These are phyloP conservation scores for Apotomis betuletana DNA, from an alignment of 2,888 invertebrate genomes.

Conservation along the genomic window DNA sequence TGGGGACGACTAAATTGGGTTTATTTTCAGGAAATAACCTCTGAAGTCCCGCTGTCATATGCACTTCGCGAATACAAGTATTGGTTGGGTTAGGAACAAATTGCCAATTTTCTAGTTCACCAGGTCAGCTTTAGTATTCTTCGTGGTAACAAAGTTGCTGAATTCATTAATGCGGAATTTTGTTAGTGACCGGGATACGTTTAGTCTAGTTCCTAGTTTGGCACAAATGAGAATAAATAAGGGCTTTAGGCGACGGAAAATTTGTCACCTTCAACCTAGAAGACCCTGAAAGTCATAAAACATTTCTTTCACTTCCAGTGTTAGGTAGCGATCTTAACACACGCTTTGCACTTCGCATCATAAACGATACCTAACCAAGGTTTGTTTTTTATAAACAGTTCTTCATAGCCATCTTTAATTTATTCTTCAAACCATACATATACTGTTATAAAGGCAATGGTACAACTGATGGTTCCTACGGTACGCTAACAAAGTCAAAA, in stretches of 20 bases:
- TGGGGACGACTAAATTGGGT: neutral
- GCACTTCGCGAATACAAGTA: slow-evolving; percentile 33
- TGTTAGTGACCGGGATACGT: neutral
- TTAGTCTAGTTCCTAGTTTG: neutral
- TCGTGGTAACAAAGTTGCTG: slow-evolving; percentile 25
- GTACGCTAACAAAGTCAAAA: too few species aligned
- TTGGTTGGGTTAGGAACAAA: slow-evolving; percentile 25
- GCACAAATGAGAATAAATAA: neutral
- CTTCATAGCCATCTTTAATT: too few species aligned
- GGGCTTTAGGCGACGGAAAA: neutral
- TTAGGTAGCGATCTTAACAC: slow-evolving; percentile 49
- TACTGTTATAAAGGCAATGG: too few species aligned
- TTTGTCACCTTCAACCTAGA: neutral
- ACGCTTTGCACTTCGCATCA: slow-evolving; percentile 51
- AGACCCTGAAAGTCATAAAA: slow-evolving; percentile 1
- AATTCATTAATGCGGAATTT: slow-evolving; percentile 15
- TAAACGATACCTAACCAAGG: too few species aligned
- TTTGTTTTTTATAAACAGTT: slow-evolving; percentile 10
- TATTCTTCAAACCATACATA: too few species aligned
- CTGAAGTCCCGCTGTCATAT: slow-evolving; percentile 25
- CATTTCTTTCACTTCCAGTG: slow-evolving; percentile 4
- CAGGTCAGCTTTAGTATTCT: slow-evolving; percentile 33
- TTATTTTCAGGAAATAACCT: slow-evolving; percentile 12
- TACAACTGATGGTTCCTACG: too few species aligned
- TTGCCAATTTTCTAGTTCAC: slow-evolving; percentile 41